A percentile compares a stretch with the other conserved stretches of the same genome.
phyloP scores from a whole-genome alignment of 2,797 vertebrate genomes.

The Dipus sagitta region DNA sequence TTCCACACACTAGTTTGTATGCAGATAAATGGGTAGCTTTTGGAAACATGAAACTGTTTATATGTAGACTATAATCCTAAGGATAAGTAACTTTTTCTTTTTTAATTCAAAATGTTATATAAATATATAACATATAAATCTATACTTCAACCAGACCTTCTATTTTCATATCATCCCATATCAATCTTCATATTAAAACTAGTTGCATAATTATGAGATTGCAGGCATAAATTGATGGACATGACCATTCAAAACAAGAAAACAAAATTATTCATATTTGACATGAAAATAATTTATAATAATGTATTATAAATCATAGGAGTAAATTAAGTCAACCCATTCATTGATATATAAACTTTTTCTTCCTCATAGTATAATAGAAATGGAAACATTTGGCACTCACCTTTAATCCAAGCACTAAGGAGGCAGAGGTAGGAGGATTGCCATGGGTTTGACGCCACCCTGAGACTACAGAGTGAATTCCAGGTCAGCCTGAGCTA shows the following conservation, averaged over 20 bases:
- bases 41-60: background rate
- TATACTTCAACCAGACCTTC: background rate
- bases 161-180: background rate
- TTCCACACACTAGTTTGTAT: background rate
- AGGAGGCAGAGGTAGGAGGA: too few relatives aligned
- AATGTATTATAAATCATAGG: background rate
- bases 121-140: background rate
- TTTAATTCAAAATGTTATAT: background rate
- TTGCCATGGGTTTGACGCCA: too few relatives aligned
- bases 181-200: background rate
- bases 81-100: constrained; percentile 22
- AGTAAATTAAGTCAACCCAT: constrained; percentile 4
- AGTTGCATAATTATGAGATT: background rate
- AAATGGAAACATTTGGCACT: background rate
- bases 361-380: background rate
- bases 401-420: too few relatives aligned
- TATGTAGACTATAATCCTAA: background rate
- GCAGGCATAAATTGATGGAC: background rate
- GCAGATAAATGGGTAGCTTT: background rate
- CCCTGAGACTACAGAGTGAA: too few relatives aligned
- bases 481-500: too few relatives aligned
- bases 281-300: constrained; percentile 30
- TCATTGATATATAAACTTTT: background rate
- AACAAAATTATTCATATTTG: background rate
- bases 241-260: constrained; percentile 15